Percentiles rank a stretch among this genome's conserved stretches.
Evolutionary conservation across 2,888 invertebrate species (phyloP).

Genomic region (Hoplodrina ambigua): DNA sequence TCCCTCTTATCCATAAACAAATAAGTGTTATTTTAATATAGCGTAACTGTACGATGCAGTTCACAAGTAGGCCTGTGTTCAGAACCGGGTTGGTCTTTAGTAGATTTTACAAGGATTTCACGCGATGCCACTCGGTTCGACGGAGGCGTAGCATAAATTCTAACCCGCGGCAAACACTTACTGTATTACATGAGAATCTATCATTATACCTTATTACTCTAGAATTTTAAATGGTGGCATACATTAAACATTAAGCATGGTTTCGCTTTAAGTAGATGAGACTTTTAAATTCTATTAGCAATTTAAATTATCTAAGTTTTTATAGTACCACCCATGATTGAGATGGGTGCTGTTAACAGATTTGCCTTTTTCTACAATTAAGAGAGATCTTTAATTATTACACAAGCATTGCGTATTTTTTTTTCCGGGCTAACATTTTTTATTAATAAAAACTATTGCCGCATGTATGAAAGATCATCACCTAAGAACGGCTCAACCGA

Average conservation of each 20-base stretch:
- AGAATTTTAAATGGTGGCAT: slow-evolving; percentile 54
- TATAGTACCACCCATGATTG: slow-evolving; percentile 1
- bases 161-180: slow-evolving; percentile 67
- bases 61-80: slow-evolving; percentile 61
- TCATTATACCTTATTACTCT: slow-evolving; percentile 64
- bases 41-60: slow-evolving; percentile 13
- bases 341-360: neutral
- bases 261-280: slow-evolving; percentile 24
- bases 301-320: slow-evolving; percentile 34
- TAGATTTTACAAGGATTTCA: slow-evolving; percentile 82
- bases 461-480: too few species aligned
- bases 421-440: too few species aligned
- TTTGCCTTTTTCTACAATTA: too few species aligned
- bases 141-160: slow-evolving; percentile 68
- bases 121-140: slow-evolving; percentile 77
- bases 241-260: slow-evolving; percentile 26
- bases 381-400: too few species aligned
- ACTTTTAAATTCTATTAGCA: slow-evolving; percentile 38
- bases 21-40: slow-evolving; percentile 67
- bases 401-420: too few species aligned
- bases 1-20: slow-evolving; percentile 60
- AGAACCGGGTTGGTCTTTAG: slow-evolving; percentile 77
- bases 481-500: too few species aligned
- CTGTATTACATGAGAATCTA: slow-evolving; percentile 68
- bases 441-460: too few species aligned